Conservation (phyloP, 2,888 invertebrate genomes). For the Abscondita cerata region DNA sequence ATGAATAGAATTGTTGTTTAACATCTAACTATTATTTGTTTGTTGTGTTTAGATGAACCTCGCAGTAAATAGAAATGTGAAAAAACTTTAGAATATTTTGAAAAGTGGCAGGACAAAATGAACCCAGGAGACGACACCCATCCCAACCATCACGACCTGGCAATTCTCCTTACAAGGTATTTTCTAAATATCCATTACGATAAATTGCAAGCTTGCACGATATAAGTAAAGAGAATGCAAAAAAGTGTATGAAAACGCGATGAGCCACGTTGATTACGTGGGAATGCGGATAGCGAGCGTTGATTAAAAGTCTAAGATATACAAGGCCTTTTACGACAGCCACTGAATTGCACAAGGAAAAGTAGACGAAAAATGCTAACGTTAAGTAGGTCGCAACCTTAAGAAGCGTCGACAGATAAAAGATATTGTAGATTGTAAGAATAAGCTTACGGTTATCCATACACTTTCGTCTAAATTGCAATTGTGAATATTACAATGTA, state of each 20-base stretch:
- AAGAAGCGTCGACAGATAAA: conserved; percentile 21
- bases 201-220: conserved; percentile 32
- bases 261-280: conserved; percentile 34
- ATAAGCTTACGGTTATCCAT: conserved; percentile 6
- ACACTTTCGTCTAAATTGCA: background rate
- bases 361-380: conserved; percentile 30
- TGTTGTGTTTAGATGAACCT: conserved; percentile 50
- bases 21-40: background rate
- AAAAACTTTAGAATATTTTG: conserved; percentile 62
- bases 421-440: conserved; percentile 19
- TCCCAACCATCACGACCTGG: conserved; percentile 67
- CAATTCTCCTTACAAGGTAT: conserved; percentile 64
- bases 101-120: conserved; percentile 63
- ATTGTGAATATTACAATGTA: no score
- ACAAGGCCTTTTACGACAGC: conserved; percentile 33
- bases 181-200: conserved; percentile 34
- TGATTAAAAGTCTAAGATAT: conserved; percentile 35
- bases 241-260: conserved; percentile 32
- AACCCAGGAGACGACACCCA: conserved; percentile 63
- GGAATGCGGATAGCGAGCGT: conserved; percentile 34
- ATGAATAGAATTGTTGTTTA: background rate
- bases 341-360: conserved; percentile 31
- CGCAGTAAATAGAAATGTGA: conserved; percentile 58
- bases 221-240: conserved; percentile 27
- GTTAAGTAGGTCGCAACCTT: conserved; percentile 30